These are phyloP conservation scores for Macquaria australasica DNA, from an alignment of 2,113 vertebrate genomes.

Conservation along the genomic window DNA sequence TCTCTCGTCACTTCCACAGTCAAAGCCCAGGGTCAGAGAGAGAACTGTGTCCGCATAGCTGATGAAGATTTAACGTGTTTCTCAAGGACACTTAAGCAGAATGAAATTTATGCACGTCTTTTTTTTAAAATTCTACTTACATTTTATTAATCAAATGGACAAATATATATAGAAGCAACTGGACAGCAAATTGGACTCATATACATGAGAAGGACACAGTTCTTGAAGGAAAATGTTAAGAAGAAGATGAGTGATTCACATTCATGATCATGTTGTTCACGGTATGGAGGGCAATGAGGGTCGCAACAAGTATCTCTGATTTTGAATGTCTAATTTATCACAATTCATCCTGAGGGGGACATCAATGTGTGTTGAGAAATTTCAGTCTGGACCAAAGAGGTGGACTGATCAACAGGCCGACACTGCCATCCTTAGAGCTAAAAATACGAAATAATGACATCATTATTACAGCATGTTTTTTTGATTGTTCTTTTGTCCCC, in stretches of 20 bases:
- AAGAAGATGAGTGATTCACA: neutral
- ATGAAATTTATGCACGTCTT: neutral
- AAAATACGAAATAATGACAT: neutral
- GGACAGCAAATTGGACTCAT: neutral
- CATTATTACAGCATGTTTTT: neutral
- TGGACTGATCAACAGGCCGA: neutral
- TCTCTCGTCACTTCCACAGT: neutral
- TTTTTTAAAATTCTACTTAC: neutral
- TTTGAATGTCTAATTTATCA: neutral
- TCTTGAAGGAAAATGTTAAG: neutral
- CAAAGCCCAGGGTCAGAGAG: constrained; percentile 3
- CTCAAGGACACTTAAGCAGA: constrained; percentile 25
- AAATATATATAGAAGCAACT: neutral
- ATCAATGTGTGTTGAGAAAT: neutral
- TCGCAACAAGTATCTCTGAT: neutral
- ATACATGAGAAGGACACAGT: neutral
- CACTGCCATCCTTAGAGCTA: too few relatives aligned
- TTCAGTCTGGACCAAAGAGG: neutral
- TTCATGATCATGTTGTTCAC: neutral
- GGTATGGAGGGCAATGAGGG: neutral
- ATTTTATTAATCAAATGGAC: neutral
- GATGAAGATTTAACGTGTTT: constrained; percentile 19
- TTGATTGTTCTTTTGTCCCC: neutral
- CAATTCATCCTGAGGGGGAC: neutral
- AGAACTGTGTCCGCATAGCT: neutral